Evolutionary conservation across 2,113 vertebrate species (phyloP).

Genomic region (Pelmatolapia mariae): DNA sequence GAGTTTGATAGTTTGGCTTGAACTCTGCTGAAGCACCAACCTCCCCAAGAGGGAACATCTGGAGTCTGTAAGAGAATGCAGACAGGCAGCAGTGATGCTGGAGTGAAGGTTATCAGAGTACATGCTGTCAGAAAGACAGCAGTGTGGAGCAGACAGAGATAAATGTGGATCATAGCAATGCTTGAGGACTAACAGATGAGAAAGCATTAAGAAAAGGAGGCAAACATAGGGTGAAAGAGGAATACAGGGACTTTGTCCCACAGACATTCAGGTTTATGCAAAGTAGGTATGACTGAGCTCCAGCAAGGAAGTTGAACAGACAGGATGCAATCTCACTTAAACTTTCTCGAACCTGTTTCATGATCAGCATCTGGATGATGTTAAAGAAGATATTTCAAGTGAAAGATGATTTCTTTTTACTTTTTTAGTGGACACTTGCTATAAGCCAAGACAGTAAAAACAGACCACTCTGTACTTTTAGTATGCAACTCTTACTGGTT

Average conservation of each 20-base stretch:
- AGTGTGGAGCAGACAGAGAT: not conserved
- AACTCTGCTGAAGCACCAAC: not conserved
- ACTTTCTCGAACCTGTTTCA: not conserved
- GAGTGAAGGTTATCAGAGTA: not conserved
- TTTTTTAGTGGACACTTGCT: not conserved
- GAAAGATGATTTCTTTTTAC: not conserved
- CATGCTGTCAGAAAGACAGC: not conserved
- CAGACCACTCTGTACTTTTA: not conserved
- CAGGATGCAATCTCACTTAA: not conserved
- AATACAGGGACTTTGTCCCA: not conserved
- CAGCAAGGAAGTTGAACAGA: not conserved
- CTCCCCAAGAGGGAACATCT: conserved; percentile 37
- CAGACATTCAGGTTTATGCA: not conserved
- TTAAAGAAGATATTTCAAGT: not conserved
- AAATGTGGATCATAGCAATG: not conserved
- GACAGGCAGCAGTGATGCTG: not conserved
- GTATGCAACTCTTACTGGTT: not conserved
- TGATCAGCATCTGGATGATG: conserved; percentile 20
- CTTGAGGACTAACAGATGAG: not conserved
- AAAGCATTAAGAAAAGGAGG: not conserved
- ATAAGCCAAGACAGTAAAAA: not conserved
- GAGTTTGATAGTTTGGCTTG: conserved; percentile 18
- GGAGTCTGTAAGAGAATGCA: conserved; percentile 5
- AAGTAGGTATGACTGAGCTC: not conserved
- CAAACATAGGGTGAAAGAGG: not conserved